Base-by-base conservation (phyloP, 2,797 vertebrate genomes). In the Spinus pinus region DNA sequence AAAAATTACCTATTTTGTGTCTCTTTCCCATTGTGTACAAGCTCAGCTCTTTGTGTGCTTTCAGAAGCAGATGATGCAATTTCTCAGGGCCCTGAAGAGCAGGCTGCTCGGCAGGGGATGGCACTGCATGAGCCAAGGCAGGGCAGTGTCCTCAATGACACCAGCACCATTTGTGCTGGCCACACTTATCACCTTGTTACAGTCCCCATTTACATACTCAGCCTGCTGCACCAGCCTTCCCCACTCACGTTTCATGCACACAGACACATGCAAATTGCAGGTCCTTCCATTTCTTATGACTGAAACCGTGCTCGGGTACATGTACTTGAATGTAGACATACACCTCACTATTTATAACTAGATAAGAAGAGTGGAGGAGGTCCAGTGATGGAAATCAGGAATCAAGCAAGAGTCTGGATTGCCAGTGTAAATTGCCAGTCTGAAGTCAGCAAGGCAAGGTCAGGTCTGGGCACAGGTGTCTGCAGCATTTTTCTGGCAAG, bases 181-280 rank as follows among this genome's bases (percentile, higher is more conserved):
- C 9, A 2, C 18, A 21, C 2, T 0, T 9, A 18, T 25, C 42
- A 49, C 10, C 51, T 80, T 2, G 0, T 46, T 53, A 31, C 51
- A 25, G 37, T n/a, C 50, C 37, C 37, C 5, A 5, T 53, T 60
- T 12, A 23, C 25, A 30, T 5, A 5, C 11, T 12, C 37, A 31
- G 31, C 33, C 53, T 71, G 61, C 57, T 16, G 1, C 6, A 2
- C 15, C 33, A 47, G 7, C 23, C 41, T 75, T 67, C 49, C 41
- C 37, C 27, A 1, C 46, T 49, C 39, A 19, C 17, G 17, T 72
- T 65, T 66, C 57, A 12, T 12, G 39, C 18, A 11, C 18, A 17
- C 27, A 23, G 14, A 33, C 15, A 14, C 28, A 9, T 0, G 2
- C 28, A 73, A 56, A 58, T 9, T n/a, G 9, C 3, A 10, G 24